Evolutionary conservation across 2,888 invertebrate genomes (phyloP), one percentile per base, ranked within the genome.

Genomic region (Caenorhabditis zanzibari): DNA sequence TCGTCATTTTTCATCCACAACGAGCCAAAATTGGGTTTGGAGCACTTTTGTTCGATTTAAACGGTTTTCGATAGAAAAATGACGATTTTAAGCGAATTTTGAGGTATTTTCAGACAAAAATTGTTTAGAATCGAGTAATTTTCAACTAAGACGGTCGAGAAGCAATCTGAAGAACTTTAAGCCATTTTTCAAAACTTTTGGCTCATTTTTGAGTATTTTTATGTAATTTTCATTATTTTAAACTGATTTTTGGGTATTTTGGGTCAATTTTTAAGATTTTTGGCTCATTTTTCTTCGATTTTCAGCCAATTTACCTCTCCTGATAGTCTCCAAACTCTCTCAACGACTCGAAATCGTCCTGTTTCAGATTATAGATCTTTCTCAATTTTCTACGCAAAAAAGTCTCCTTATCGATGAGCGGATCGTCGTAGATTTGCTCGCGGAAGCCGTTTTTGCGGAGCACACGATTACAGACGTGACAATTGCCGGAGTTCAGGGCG

Each of bases 381-480:
- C 97, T 93, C 26, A 99, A 95, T 88, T 96, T 94, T 92, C 96
- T 96, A 38, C 99, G 94, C 84, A 98, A 97, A 92, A 98, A 97
- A 10, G 98, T 96, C 94, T 99, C 99, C 93, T 98, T 98, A 93
- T 99, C 99, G 0, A 99, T 96, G 93, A 95, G 95, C 0, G 98
- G 94, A 94, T 99, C 98, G 94, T 99, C 98, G 92, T 98, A 99
- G 22, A 97, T 94, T 92, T 99, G 98, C 6, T 97, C 95, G 71
- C 98, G 95, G 92, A 96, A 99, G 92, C 96, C 96, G 91, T 95
- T 96, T 89, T 97, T 94, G 1, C 97, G 94, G 26, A 99, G 93
- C 0, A 96, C 95, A 22, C 96, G 96, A 92, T 95, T 95, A 64
- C 92, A 92, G 9, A 88, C 83, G 52, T 89, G 97, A 92, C 99